Base-by-base conservation (phyloP, 2,888 invertebrate genomes). In the Harpalus rubripes region DNA sequence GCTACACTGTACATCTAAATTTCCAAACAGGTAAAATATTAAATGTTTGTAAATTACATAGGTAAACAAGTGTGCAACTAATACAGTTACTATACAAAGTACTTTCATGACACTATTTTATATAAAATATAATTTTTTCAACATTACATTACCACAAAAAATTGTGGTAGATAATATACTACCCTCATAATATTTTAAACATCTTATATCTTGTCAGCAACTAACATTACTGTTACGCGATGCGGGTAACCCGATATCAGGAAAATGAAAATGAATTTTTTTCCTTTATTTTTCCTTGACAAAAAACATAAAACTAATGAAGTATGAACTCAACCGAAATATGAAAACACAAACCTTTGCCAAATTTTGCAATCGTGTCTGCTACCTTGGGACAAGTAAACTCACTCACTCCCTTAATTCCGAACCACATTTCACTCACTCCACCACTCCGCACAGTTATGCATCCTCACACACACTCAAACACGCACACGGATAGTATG, bases 301-400 rank as follows among this genome's bases (percentile, higher is more conserved):
- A 32, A 32, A 32, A 32, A 32, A 32, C 5, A 32, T 32, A 32
- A 32, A 32, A 32, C 32, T 12, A 65, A 65, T 65, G n/a, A 32
- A 22, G 6, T 41, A 39, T 68, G n/a, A 68, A 68, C 41, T 68
- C 32, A 39, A 68, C 7, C 39, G 15, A 32, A 15, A 32, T 32
- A 39, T 41, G 15, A 68, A 65, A 68, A 18, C 68, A 68, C 6
- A 39, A 41, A 6, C 39, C 10, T 6, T 41, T 68, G 68, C 68
- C 68, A 68, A 68, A 68, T 39, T 39, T 68, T 15, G n/a, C 12
- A n/a, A 39, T 32, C 18, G 59, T 18, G 59, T 68, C 22, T n/a
- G 72, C 76, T 22, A 76, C 76, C 76, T 76, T 52, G 76, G 76
- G 22, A 76, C 76, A 56, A 52, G 6, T 12, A 10, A 52, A 52